Conservation (phyloP, 2,113 vertebrate genomes). For the Dasyurus viverrinus region DNA sequence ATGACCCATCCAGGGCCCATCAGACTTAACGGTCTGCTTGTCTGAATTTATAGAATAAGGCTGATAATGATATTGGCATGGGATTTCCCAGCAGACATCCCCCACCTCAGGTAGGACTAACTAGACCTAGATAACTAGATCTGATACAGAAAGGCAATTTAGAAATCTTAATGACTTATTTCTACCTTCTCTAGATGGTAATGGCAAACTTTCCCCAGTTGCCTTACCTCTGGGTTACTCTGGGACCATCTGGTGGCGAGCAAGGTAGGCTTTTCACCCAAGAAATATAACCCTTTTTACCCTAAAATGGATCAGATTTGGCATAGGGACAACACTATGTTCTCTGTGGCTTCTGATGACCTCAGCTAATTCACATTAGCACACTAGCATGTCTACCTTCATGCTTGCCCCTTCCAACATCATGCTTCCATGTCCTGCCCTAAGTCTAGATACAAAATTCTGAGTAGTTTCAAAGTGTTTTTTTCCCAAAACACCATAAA, state of each 20-base stretch:
- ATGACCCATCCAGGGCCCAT: background rate
- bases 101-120: background rate
- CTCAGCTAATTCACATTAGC: background rate
- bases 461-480: background rate
- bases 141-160: background rate
- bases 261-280: background rate
- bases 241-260: background rate
- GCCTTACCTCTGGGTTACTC: background rate
- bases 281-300: background rate
- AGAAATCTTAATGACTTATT: background rate
- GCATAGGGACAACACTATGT: background rate
- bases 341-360: background rate
- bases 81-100: background rate
- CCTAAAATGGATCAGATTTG: background rate
- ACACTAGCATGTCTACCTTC: background rate
- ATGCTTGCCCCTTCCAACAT: background rate
- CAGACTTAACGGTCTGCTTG: background rate
- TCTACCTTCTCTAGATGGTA: background rate
- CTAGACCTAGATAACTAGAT: background rate
- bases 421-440: background rate
- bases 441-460: background rate
- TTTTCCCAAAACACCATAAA: background rate
- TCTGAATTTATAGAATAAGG: background rate
- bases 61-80: no score
- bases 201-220: background rate